A percentile compares a stretch with the other conserved stretches of the same genome.
These are phyloP conservation scores for Cyclargus thomasi DNA, from an alignment of 1,140 invertebrate species.

Conservation along the genomic window DNA sequence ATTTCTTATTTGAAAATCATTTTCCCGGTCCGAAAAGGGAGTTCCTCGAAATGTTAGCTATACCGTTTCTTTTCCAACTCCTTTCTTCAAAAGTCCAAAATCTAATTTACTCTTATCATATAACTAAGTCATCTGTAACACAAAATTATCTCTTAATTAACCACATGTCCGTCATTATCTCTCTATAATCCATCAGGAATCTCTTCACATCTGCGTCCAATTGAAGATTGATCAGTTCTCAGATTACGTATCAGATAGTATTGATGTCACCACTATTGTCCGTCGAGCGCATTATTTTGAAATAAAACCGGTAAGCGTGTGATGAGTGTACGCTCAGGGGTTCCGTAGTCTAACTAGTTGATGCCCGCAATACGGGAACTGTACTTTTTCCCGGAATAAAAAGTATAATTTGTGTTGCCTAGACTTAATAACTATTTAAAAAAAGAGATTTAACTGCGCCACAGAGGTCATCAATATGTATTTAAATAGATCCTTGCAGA, in stretches of 20 bases:
- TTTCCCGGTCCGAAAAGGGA: no score
- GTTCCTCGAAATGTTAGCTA: no score
- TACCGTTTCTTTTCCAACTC: no score
- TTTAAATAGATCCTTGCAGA: no score
- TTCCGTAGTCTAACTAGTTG: not conserved
- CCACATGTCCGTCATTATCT: not conserved
- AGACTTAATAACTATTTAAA: no score
- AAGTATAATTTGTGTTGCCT: no score
- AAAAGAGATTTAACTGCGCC: no score
- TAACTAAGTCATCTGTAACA: not conserved
- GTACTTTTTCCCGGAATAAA: no score
- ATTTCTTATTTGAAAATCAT: no score
- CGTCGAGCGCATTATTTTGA: not conserved
- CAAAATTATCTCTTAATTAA: not conserved
- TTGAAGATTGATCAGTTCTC: slow-evolving; percentile 42
- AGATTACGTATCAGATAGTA: slow-evolving; percentile 39
- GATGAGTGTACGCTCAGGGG: not conserved
- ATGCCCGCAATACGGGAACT: no score
- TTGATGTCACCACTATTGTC: slow-evolving; percentile 36
- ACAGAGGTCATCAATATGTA: no score
- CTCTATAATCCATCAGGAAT: not conserved
- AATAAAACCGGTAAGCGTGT: not conserved
- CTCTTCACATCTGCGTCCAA: slow-evolving; percentile 21
- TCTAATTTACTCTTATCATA: not conserved
- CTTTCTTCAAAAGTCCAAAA: no score